Evolutionary conservation across 92 coral and sea anemone species (phyloP), one percentile per base, ranked within the genome.

Genomic region (Epizoanthus fatuus): DNA sequence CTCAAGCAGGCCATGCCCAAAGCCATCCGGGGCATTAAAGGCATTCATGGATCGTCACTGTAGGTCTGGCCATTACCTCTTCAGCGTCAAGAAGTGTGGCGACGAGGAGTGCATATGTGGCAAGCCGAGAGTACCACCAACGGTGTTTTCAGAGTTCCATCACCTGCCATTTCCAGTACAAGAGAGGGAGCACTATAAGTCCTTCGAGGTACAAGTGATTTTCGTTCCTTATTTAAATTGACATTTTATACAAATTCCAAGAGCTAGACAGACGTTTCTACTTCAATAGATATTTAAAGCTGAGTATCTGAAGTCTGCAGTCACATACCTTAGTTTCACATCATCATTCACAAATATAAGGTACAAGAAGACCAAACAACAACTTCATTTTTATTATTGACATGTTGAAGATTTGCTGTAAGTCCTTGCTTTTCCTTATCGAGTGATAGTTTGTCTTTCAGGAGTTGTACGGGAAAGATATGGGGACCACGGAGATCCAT

Each of bases 111-210:
- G 92, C 67, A 85, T 75, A 56, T 84, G 92, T 53, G 88, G 84
- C 37, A 53, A 42, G 39, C 84, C 88, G 69, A 88, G 92, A 64
- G 79, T 83, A 58, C 75, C 77, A 49, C 86, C 85, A 49, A 72
- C 80, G 53, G 86, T 69, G 75, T 87, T 80, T 77, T 56, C 70
- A 47, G 58, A 82, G 81, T 89, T 89, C 57, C 86, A 89, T 72
- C 89, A 89, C 69, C 84, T 89, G 11, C 89, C 93, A 37, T 89
- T 75, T 84, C 91, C 87, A 65, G 87, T 88, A 57, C 87, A 83
- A 45, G 80, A 84, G n/a, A 69, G 84, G 78, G 92, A 88, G 56
- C 56, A 84, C 40, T 82, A 88, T 89, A 79, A 72, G 72, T 70
- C 72, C 74, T 89, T 89, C 84, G 81, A 84, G 92, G 92, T 84